Evolutionary conservation across 2,888 invertebrate species (phyloP).

Genomic region (Eretmocerus hayati): DNA sequence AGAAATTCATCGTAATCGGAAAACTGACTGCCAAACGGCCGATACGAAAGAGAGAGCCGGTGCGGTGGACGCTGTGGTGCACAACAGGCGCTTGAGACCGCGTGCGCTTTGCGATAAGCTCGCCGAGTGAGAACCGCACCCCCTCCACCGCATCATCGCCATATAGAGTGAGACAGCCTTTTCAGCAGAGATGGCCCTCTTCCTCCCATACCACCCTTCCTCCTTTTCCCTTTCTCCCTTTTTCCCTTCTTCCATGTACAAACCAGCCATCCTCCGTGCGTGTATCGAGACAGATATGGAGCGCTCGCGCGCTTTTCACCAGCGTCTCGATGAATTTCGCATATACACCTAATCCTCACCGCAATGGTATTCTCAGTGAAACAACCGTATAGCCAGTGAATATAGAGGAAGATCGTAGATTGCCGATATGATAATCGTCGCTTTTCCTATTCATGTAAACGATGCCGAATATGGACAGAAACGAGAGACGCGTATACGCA

Average conservation of each 20-base stretch:
- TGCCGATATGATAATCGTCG: constrained; percentile 14
- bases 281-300: neutral
- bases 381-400: neutral
- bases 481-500: no score
- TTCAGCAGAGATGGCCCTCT: no score
- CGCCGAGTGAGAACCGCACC: constrained; percentile 16
- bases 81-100: constrained; percentile 44
- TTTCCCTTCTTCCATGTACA: constrained; percentile 1
- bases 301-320: constrained; percentile 1
- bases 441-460: constrained; percentile 13
- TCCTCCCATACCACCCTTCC: neutral
- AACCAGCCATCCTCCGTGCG: no score
- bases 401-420: neutral
- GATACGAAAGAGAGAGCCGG: constrained; percentile 19
- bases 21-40: constrained; percentile 34
- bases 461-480: constrained; percentile 19
- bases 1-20: constrained; percentile 37
- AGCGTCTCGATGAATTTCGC: constrained; percentile 7
- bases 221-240: constrained; percentile 2
- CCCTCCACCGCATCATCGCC: neutral
- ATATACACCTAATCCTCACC: neutral
- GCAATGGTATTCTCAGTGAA: no score
- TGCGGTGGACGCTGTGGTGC: constrained; percentile 7
- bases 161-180: no score
- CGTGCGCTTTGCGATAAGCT: constrained; percentile 44